Evolutionary conservation across 2,113 vertebrate species (phyloP).

Genomic region (Ranitomeya variabilis): DNA sequence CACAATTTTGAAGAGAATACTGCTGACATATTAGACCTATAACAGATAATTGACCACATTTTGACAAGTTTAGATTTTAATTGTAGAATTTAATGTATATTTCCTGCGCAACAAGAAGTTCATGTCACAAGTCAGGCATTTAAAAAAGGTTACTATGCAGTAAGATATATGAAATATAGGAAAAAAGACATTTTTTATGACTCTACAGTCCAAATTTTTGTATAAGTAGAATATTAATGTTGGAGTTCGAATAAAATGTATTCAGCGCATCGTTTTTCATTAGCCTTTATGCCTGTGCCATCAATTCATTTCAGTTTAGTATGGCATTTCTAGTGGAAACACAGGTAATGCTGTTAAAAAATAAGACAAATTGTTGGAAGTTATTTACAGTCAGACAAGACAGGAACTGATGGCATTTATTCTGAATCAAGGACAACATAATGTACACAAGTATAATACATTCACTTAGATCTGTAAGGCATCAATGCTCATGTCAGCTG

Average conservation of each 20-base stretch:
- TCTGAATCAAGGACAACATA: constrained; percentile 40
- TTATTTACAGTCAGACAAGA: constrained; percentile 29
- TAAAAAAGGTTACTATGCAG: neutral
- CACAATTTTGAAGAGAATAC: too few species aligned
- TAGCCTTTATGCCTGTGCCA: neutral
- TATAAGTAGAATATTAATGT: neutral
- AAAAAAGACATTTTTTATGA: neutral
- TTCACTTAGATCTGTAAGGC: constrained; percentile 48
- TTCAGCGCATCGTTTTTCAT: neutral
- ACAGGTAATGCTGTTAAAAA: neutral
- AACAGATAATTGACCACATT: too few species aligned
- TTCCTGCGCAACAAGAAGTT: neutral
- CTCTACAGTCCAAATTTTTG: neutral
- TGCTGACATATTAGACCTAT: too few species aligned
- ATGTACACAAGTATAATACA: constrained; percentile 41
- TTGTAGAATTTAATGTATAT: neutral
- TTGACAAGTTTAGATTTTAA: neutral
- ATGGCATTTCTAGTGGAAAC: neutral
- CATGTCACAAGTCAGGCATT: neutral
- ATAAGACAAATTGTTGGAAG: constrained; percentile 25
- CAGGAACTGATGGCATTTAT: constrained; percentile 52
- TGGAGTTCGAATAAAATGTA: neutral
- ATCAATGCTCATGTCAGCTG: constrained; percentile 49
- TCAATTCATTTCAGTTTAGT: neutral
- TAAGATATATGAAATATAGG: neutral